Percentiles rank a stretch among this genome's conserved stretches.
These are phyloP conservation scores for Cyrtorhinus lividipennis DNA, from an alignment of 1,140 invertebrate species.

Conservation along the genomic window DNA sequence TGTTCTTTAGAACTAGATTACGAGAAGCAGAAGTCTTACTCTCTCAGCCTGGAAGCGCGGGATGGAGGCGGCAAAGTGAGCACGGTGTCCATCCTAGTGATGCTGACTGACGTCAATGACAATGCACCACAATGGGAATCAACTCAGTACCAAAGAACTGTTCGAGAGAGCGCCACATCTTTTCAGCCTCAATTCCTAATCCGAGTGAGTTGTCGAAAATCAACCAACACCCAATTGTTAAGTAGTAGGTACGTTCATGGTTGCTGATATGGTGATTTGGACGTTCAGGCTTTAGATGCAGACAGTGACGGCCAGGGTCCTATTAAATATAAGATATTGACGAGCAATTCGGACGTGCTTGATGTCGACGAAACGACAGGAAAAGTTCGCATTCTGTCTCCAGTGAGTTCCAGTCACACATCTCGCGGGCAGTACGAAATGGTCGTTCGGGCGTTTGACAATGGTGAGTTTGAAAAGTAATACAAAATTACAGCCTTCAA, in stretches of 20 bases:
- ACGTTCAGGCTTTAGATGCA: conserved; percentile 45
- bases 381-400: conserved; percentile 45
- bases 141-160: conserved; percentile 52
- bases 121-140: conserved; percentile 63
- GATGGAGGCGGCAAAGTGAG: conserved; percentile 58
- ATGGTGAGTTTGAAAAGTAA: conserved; percentile 38
- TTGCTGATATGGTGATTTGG: no score
- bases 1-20: conserved; percentile 40
- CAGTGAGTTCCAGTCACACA: conserved; percentile 51
- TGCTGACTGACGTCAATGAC: conserved; percentile 65
- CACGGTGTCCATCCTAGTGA: conserved; percentile 50
- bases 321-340: conserved; percentile 49
- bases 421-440: conserved; percentile 56
- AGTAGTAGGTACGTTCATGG: no score
- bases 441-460: conserved; percentile 52
- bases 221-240: no score
- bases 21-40: conserved; percentile 61
- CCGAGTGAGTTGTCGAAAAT: conserved; percentile 28
- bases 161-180: conserved; percentile 50
- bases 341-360: conserved; percentile 44
- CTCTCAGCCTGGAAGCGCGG: conserved; percentile 55
- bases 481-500: no score
- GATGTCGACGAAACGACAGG: conserved; percentile 49
- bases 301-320: conserved; percentile 56
- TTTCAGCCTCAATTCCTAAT: conserved; percentile 64